Conservation (phyloP, 2,113 vertebrate species). For the Oncorhynchus kisutch region DNA sequence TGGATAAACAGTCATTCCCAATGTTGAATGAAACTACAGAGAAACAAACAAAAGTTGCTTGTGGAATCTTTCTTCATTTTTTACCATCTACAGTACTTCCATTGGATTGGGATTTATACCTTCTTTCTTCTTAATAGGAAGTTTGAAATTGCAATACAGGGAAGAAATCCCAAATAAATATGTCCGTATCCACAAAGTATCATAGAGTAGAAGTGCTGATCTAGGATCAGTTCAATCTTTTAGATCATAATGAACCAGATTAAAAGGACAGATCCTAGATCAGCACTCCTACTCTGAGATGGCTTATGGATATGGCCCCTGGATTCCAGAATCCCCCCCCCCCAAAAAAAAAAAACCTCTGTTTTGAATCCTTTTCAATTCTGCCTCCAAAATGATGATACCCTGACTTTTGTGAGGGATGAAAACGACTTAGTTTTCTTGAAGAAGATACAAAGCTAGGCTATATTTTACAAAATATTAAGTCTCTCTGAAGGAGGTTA, state of each 20-base stretch:
- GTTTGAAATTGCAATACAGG: background rate
- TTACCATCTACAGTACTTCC: background rate
- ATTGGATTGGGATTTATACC: background rate
- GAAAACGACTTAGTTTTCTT: background rate
- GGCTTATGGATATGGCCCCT: background rate
- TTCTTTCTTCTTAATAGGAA: background rate
- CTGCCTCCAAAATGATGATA: conserved; percentile 1
- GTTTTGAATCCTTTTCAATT: background rate
- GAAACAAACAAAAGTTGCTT: conserved; percentile 26
- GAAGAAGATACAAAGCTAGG: conserved; percentile 11
- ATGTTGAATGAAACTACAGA: conserved; percentile 38
- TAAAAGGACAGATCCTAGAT: too few species aligned
- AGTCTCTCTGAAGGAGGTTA: background rate
- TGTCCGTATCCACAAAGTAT: background rate
- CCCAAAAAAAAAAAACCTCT: background rate
- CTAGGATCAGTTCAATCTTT: too few species aligned
- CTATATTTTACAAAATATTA: conserved; percentile 5
- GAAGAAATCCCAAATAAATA: background rate
- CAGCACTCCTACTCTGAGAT: too few species aligned
- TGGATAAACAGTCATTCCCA: conserved; percentile 40
- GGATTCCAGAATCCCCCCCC: background rate
- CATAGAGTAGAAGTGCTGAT: too few species aligned
- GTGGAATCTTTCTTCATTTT: background rate
- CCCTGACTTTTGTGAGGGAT: background rate
- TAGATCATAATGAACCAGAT: too few species aligned